phyloP scores from a whole-genome alignment of 2,113 vertebrate genomes.

The Hemibagrus wyckioides region DNA sequence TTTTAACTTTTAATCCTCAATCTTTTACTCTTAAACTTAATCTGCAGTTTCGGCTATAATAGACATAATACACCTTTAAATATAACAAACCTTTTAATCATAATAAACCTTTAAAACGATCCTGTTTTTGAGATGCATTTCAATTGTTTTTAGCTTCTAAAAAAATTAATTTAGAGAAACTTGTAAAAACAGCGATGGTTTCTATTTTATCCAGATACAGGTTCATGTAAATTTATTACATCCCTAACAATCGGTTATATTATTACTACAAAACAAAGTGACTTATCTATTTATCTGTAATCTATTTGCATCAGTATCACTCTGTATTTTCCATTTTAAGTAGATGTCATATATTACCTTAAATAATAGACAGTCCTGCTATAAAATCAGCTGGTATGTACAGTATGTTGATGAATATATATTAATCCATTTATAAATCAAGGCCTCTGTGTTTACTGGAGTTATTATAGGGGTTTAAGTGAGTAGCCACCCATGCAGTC shows the following conservation, averaged over 20 bases:
- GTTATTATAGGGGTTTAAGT: too few relatives aligned
- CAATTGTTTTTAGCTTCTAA: neutral
- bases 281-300: neutral
- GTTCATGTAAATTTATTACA: neutral
- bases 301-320: neutral
- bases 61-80: too few relatives aligned
- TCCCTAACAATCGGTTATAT: neutral
- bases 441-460: neutral
- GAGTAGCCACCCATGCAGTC: too few relatives aligned
- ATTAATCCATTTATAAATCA: neutral
- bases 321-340: neutral
- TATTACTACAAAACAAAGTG: neutral
- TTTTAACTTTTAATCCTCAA: too few relatives aligned
- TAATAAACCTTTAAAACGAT: neutral
- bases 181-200: neutral
- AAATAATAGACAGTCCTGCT: neutral
- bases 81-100: too few relatives aligned
- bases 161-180: neutral
- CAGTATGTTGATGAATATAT: too few relatives aligned
- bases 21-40: too few relatives aligned
- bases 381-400: neutral
- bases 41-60: too few relatives aligned
- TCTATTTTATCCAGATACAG: neutral
- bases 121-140: neutral
- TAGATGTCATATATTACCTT: neutral